These are phyloP conservation scores for Schizotus pectinicornis DNA, from an alignment of 2,888 invertebrate species.

Conservation along the genomic window DNA sequence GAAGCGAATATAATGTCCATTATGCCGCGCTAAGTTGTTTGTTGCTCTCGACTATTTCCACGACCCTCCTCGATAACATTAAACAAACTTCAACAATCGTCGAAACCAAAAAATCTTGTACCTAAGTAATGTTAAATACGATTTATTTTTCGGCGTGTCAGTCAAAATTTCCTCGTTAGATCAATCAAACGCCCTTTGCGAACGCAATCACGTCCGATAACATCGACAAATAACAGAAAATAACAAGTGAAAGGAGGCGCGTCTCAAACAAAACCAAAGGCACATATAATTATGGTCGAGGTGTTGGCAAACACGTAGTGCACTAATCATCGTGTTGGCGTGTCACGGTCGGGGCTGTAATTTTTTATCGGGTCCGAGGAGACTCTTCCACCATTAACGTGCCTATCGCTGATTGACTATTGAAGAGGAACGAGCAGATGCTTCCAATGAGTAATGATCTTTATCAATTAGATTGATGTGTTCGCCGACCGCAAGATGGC, in stretches of 20 bases:
- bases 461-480: conserved; percentile 55
- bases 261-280: conserved; percentile 30
- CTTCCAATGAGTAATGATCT: conserved; percentile 55
- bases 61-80: conserved; percentile 7
- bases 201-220: conserved; percentile 29
- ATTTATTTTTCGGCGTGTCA: conserved; percentile 7
- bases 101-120: not conserved
- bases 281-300: conserved; percentile 32
- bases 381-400: conserved; percentile 24
- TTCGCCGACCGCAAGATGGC: conserved; percentile 50
- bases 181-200: conserved; percentile 22
- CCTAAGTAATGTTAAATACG: not conserved
- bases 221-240: conserved; percentile 34
- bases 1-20: conserved; percentile 49
- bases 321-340: conserved; percentile 18
- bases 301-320: conserved; percentile 27
- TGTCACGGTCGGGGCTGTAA: conserved; percentile 15
- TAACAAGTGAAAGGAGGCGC: conserved; percentile 21
- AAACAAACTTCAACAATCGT: not conserved
- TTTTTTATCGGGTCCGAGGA: conserved; percentile 14
- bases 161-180: conserved; percentile 24
- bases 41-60: conserved; percentile 18
- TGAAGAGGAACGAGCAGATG: conserved; percentile 51
- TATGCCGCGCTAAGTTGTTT: conserved; percentile 38
- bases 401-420: conserved; percentile 46